Evolutionary conservation across 2,113 vertebrate genomes (phyloP).

Genomic region (Etia nguti): DNA sequence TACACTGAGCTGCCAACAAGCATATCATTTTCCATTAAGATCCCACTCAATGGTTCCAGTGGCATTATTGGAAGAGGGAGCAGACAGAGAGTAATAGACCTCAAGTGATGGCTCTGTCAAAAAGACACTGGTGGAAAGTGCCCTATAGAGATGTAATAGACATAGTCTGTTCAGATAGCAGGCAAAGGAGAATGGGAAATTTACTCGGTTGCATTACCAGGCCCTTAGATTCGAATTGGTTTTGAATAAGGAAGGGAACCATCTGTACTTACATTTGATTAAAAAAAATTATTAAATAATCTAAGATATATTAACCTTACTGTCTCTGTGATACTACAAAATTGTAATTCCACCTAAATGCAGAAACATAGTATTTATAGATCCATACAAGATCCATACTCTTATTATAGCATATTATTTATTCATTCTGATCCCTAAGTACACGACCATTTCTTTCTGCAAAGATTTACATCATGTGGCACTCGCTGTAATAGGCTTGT

Average conservation of each 20-base stretch:
- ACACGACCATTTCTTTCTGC: neutral
- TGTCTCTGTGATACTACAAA: neutral
- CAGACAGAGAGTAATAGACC: slow-evolving; percentile 58
- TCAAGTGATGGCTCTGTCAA: slow-evolving; percentile 54
- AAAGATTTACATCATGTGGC: slow-evolving; percentile 38
- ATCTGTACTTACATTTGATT: neutral
- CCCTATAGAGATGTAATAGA: slow-evolving; percentile 16
- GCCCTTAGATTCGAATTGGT: neutral
- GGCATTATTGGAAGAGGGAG: slow-evolving; percentile 52
- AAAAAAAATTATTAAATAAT: neutral
- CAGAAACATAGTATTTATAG: neutral
- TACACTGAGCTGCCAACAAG: slow-evolving; percentile 62
- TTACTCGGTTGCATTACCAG: neutral
- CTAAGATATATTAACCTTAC: neutral
- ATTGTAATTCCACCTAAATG: neutral
- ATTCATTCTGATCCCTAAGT: neutral
- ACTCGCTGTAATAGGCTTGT: slow-evolving; percentile 53
- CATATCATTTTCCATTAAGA: slow-evolving; percentile 69
- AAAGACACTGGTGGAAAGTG: slow-evolving; percentile 22
- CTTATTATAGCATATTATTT: neutral
- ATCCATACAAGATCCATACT: neutral
- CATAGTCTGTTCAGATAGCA: slow-evolving; percentile 7
- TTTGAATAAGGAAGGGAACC: neutral
- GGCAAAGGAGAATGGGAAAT: neutral
- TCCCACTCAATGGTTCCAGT: slow-evolving; percentile 41